A percentile compares a stretch with the other conserved stretches of the same genome.
phyloP scores from a whole-genome alignment of 2,797 vertebrate genomes.

The Arrhamphus sclerolepis region DNA sequence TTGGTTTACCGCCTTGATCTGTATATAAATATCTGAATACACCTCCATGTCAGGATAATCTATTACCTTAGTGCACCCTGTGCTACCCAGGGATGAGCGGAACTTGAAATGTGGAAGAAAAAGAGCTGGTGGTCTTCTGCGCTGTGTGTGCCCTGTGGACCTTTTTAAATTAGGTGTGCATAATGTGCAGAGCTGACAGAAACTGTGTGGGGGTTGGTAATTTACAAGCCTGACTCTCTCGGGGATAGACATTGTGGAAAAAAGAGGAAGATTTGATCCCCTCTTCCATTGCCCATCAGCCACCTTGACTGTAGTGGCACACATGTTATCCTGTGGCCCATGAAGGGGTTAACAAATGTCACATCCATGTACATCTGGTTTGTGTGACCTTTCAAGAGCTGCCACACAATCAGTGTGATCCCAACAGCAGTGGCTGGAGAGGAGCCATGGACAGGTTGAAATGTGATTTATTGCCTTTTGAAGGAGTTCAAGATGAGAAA shows the following conservation, averaged over 20 bases:
- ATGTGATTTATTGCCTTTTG: constrained; percentile 4
- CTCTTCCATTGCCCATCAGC: not conserved
- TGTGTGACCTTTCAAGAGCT: constrained; percentile 27
- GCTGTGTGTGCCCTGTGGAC: not conserved
- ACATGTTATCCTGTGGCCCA: constrained; percentile 15
- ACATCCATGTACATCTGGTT: constrained; percentile 44
- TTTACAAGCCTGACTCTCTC: constrained; percentile 3
- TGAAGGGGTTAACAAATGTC: constrained; percentile 27
- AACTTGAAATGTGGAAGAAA: not conserved
- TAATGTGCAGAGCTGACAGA: constrained; percentile 19
- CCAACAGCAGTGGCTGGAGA: constrained; percentile 14
- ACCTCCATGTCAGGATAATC: not conserved
- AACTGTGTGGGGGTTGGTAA: not conserved
- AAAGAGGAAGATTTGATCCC: not conserved
- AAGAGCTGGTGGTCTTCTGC: no score
- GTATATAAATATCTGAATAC: no score
- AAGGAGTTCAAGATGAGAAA: not conserved
- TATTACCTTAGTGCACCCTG: not conserved
- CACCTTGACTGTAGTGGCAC: not conserved
- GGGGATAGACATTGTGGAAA: not conserved
- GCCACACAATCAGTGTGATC: not conserved
- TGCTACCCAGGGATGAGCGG: no score
- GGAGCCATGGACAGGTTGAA: constrained; percentile 18
- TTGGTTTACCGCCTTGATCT: no score
- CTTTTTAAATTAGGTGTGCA: constrained; percentile 7